Base-by-base conservation (phyloP, 2,113 vertebrate species). In the Gobius niger region DNA sequence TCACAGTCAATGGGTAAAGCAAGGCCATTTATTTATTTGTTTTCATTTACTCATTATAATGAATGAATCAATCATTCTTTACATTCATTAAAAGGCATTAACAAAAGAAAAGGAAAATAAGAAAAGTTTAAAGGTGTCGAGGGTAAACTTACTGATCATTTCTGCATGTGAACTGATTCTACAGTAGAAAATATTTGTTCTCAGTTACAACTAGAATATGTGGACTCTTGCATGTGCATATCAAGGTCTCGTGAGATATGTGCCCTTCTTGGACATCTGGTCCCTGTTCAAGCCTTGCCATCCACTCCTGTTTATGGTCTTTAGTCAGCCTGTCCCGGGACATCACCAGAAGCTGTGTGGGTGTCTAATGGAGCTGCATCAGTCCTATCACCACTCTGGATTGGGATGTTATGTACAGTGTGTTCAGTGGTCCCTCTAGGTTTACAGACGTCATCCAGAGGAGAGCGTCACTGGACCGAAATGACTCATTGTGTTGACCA, bases 211-310 rank as follows among this genome's bases (percentile, higher is more conserved):
- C 24, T 34, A 34, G 24, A 34, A 34, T 3, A 34, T 4, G 24
- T 0, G 3, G 24, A 34, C 24, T 34, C 24, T 34, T 46, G 44
- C 10, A 52, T 52, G 7, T 13, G n/a, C 7, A 52, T 10, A n/a
- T 44, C 46, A 19, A 54, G 14, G 44, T 66, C 70, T 42, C 7
- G 44, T 54, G 77, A 78, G 76, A 75, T 79, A 79, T 70, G 53
- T 78, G 79, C 72, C 82, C 77, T 75, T 63, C 78, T 70, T 79
- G 72, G 72, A 85, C 89, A 90, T 90, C 86, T 89, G 86, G 53
- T 75, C 62, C 69, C 71, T 76, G 85, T 84, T 87, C 82, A 77
- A 77, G 72, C 80, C 82, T 81, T 78, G 81, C 78, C 80, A 88
- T 83, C 84, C 82, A 82, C 76, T 70, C 75, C 81, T 75, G 75